Evolutionary conservation across 1,140 invertebrate genomes (phyloP).

Genomic region (Drosophila insularis): DNA sequence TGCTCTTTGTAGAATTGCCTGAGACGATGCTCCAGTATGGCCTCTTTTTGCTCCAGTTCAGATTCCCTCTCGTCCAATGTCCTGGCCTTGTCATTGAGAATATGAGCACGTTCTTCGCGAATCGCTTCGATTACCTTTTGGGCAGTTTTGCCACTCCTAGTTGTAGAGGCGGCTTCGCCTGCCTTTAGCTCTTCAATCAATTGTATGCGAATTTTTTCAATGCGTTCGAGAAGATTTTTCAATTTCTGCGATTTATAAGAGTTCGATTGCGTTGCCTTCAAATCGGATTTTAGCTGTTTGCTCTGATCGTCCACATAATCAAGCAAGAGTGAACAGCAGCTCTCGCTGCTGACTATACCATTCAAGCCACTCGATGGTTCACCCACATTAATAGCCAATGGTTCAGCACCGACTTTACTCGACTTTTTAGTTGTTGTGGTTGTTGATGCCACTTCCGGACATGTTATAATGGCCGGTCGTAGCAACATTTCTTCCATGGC

Average conservation of each 20-base stretch:
- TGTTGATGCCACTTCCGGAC: constrained; percentile 48
- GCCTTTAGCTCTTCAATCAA: constrained; percentile 59
- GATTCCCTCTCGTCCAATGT: constrained; percentile 51
- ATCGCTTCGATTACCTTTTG: constrained; percentile 62
- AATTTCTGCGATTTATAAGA: constrained; percentile 51
- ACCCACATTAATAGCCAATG: constrained; percentile 55
- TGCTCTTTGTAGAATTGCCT: constrained; percentile 55
- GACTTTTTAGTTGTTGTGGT: constrained; percentile 6
- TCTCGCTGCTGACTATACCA: constrained; percentile 41
- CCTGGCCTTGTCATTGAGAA: constrained; percentile 31
- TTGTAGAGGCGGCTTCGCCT: constrained; percentile 25
- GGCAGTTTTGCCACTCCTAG: constrained; percentile 35
- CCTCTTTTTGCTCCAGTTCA: constrained; percentile 67
- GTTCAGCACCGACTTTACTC: not conserved
- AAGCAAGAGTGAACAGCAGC: constrained; percentile 64
- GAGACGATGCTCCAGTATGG: constrained; percentile 61
- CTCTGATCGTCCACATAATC: constrained; percentile 77
- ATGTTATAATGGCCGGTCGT: constrained; percentile 72
- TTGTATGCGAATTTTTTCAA: constrained; percentile 59
- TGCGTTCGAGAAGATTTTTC: constrained; percentile 54
- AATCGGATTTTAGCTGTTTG: constrained; percentile 61
- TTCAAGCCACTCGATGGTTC: constrained; percentile 15
- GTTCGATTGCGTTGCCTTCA: constrained; percentile 48
- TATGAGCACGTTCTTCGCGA: constrained; percentile 57
- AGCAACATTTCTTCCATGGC: constrained; percentile 68